These are phyloP conservation scores for Syngnathoides biaculeatus DNA, from an alignment of 2,113 vertebrate genomes.

Conservation along the genomic window DNA sequence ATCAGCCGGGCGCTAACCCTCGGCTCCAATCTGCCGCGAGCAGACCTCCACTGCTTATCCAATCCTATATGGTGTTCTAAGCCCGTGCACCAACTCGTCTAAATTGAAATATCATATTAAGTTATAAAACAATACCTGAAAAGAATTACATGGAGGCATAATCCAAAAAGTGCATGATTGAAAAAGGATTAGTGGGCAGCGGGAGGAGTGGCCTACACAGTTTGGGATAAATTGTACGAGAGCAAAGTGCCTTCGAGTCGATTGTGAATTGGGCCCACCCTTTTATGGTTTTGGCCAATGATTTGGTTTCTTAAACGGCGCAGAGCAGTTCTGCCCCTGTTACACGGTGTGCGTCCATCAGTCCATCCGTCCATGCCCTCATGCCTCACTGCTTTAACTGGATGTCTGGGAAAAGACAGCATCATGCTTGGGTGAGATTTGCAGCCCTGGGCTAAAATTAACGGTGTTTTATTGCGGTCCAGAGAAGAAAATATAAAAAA, in stretches of 20 bases:
- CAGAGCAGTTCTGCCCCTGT: slow-evolving; percentile 39
- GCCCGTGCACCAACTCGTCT: slow-evolving; percentile 39
- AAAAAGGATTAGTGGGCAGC: slow-evolving; percentile 64
- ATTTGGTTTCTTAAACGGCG: slow-evolving; percentile 52
- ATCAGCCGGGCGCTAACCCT: slow-evolving; percentile 37
- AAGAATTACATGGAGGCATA: slow-evolving; percentile 66
- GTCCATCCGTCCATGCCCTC: slow-evolving; percentile 40
- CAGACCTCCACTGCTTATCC: slow-evolving; percentile 50
- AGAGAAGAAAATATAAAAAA: slow-evolving; percentile 4
- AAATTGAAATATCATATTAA: slow-evolving; percentile 74
- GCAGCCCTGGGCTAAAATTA: slow-evolving; percentile 36
- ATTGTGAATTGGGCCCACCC: slow-evolving; percentile 54
- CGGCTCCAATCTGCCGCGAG: slow-evolving; percentile 47
- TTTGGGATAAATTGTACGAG: slow-evolving; percentile 58
- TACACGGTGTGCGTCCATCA: slow-evolving; percentile 27
- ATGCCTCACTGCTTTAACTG: slow-evolving; percentile 38
- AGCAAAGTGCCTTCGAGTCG: slow-evolving; percentile 45
- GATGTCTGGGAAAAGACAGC: slow-evolving; percentile 38
- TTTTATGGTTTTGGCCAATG: slow-evolving; percentile 56
- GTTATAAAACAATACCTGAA: slow-evolving; percentile 69
- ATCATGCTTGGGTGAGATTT: slow-evolving; percentile 15
- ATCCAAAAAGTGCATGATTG: slow-evolving; percentile 76
- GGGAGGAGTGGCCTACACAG: slow-evolving; percentile 17
- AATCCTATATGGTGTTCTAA: slow-evolving; percentile 52
- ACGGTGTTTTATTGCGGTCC: slow-evolving; percentile 26